Evolutionary conservation across 35 echinoderm and acorn worm species (phyloP), one percentile per base, ranked within the genome.

Genomic region (Anneissia japonica): DNA sequence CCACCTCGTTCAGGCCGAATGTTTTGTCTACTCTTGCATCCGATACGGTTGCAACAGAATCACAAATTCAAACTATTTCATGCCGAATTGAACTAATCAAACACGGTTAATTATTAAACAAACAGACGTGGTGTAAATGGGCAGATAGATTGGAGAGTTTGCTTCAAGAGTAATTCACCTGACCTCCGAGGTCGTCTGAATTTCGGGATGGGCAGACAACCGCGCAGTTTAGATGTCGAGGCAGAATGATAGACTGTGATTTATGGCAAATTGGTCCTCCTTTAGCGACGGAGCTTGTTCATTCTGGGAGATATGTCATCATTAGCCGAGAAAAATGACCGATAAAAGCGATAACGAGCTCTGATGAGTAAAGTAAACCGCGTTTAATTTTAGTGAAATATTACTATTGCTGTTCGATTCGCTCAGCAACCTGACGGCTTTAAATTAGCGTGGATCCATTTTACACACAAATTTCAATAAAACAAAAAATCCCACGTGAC

Each of bases 231-330:
- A 23, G 51, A 64, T 64, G 19, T 64, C 51, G 21, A 6, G 51
- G 11, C 21, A 16, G 51, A 23, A 45, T n/a, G 40, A 64, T 12
- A 1, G 51, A 64, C 26, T 12, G 51, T 64, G 51, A 64, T 64
- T 64, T 64, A 64, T 64, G 7, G 51, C 1, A 64, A 64, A 16
- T 64, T 64, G 51, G 7, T 16, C 51, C 19, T 26, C 9, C 26
- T 23, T 64, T 64, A 64, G 2, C 51, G 51, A 64, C 9, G 11
- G 26, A 64, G 26, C 51, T 64, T 64, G 51, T 64, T 64, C 51
- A 64, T 64, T 64, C 51, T 64, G 51, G 51, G 51, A 64, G 51
- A 64, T 64, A 64, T 64, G 51, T 64, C 51, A 64, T 64, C 51
- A 64, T 64, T 64, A 64, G 19, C 51, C 51, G 51, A 64, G 51